Conservation (phyloP, 2,113 vertebrate genomes). For the Dinomys branickii region DNA sequence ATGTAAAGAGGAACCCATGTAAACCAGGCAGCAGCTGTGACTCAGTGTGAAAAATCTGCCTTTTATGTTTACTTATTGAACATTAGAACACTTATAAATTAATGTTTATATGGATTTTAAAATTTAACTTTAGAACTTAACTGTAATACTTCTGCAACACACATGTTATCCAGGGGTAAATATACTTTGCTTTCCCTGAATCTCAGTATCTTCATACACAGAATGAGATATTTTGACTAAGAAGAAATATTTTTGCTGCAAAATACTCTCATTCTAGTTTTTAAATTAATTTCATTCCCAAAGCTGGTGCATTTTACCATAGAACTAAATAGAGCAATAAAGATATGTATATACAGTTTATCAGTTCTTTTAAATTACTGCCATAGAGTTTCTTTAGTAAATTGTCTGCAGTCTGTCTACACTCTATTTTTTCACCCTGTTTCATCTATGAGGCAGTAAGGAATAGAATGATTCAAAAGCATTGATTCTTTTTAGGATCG, state of each 20-base stretch:
- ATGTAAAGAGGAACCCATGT: no score
- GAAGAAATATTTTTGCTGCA: background rate
- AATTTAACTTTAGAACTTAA: background rate
- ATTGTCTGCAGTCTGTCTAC: background rate
- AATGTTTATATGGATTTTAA: background rate
- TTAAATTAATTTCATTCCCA: background rate
- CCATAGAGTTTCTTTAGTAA: background rate
- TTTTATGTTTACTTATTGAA: background rate
- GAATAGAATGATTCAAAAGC: background rate
- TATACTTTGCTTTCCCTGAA: background rate
- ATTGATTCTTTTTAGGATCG: background rate
- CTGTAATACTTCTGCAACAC: background rate
- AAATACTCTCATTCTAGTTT: slow-evolving; percentile 22
- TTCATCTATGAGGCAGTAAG: background rate
- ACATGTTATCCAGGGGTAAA: background rate
- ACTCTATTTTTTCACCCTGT: background rate
- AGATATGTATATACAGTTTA: background rate
- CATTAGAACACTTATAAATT: background rate
- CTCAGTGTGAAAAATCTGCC: background rate
- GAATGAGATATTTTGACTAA: background rate
- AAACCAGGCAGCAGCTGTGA: background rate
- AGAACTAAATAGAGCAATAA: background rate
- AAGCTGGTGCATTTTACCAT: background rate
- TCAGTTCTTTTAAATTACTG: background rate
- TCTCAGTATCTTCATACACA: background rate